Evolutionary conservation across 2,888 invertebrate species (phyloP).

Genomic region (Eilema griseolum): DNA sequence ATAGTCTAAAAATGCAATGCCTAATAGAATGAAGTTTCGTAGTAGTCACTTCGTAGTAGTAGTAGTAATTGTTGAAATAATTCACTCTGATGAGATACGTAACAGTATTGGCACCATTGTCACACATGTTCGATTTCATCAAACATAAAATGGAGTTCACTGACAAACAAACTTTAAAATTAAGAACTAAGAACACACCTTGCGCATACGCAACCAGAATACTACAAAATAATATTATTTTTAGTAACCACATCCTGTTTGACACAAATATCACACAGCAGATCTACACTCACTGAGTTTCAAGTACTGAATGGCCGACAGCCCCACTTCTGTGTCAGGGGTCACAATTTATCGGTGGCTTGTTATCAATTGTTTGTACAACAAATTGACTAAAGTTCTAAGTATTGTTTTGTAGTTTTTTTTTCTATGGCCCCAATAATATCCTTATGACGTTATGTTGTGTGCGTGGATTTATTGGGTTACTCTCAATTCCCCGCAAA

Average conservation of each 20-base stretch:
- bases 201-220: conserved; percentile 31
- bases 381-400: not conserved
- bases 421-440: not conserved
- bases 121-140: not conserved
- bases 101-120: not conserved
- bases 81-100: not conserved
- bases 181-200: conserved; percentile 41
- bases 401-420: conserved; percentile 1
- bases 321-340: conserved; percentile 52
- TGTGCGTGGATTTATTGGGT: not conserved
- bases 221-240: conserved; percentile 32
- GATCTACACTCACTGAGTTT: conserved; percentile 27
- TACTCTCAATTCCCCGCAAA: too few relatives aligned
- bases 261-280: conserved; percentile 6
- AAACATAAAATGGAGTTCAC: not conserved
- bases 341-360: conserved; percentile 56
- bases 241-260: conserved; percentile 45
- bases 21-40: not conserved
- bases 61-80: not conserved
- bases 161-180: not conserved
- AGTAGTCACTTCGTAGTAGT: too few relatives aligned
- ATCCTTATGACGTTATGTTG: not conserved
- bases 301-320: conserved; percentile 38
- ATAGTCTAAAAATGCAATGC: not conserved
- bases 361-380: conserved; percentile 19